Percentiles rank a stretch among this genome's conserved stretches.
phyloP scores from a whole-genome alignment of 2,888 invertebrate genomes.

The Cantharis rufa region DNA sequence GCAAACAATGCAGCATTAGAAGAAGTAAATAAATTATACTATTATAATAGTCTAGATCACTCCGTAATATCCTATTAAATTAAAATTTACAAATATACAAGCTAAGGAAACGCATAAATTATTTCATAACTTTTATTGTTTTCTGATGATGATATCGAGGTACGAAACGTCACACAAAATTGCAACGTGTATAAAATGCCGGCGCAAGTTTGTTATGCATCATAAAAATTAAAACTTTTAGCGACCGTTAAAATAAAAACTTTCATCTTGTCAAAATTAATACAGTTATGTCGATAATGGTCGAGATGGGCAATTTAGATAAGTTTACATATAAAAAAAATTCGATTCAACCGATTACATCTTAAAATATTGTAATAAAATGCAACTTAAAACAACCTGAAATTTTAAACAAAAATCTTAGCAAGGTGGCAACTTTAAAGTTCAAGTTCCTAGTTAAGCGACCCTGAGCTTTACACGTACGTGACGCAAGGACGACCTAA shows the following conservation, averaged over 20 bases:
- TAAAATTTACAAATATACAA: not conserved
- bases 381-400: conserved; percentile 12
- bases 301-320: not conserved
- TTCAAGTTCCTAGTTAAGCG: conserved; percentile 29
- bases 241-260: not conserved
- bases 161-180: not conserved
- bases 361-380: conserved; percentile 16
- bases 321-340: conserved; percentile 3
- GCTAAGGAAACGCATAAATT: not conserved
- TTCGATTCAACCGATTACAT: conserved; percentile 9
- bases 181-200: no score
- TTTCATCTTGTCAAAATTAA: not conserved
- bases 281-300: not conserved
- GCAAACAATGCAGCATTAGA: no score
- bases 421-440: conserved; percentile 14
- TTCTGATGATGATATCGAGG: not conserved
- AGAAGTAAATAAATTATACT: no score
- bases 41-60: no score
- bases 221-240: not conserved
- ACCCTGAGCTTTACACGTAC: conserved; percentile 24
- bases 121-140: no score
- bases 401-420: conserved; percentile 14
- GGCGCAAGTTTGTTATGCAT: not conserved
- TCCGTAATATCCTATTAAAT: not conserved
- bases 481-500: conserved; percentile 28